phyloP scores from a whole-genome alignment of 2,888 invertebrate genomes.

The Dioctria linearis region DNA sequence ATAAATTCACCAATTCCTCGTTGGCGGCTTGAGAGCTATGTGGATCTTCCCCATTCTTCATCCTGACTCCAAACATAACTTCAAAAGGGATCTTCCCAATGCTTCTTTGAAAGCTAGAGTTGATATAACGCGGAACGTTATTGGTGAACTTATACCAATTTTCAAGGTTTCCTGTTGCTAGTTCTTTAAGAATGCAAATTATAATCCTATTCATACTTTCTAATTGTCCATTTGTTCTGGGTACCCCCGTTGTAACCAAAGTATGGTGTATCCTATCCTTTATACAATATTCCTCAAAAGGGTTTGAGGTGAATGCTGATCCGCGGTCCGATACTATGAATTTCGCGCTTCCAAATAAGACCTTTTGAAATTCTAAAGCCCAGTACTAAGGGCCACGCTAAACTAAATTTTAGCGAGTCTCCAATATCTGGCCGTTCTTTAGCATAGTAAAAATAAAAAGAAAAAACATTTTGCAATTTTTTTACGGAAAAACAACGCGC shows the following conservation, averaged over 20 bases:
- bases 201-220: conserved; percentile 31
- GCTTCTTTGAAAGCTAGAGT: not conserved
- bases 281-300: conserved; percentile 53
- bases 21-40: not conserved
- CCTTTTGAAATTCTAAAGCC: not conserved
- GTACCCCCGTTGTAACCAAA: conserved; percentile 40
- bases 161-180: no score
- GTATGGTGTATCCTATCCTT: conserved; percentile 37
- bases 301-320: conserved; percentile 56
- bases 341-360: not conserved
- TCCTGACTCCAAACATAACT: conserved; percentile 3
- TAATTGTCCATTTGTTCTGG: conserved; percentile 56
- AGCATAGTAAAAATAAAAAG: no score
- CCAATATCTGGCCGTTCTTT: no score
- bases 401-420: no score
- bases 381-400: no score
- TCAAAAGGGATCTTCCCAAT: conserved; percentile 6
- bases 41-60: conserved; percentile 6
- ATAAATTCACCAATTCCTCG: not conserved
- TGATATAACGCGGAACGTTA: not conserved
- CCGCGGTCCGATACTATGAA: conserved; percentile 57
- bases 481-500: no score
- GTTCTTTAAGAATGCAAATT: no score
- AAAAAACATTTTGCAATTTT: no score
- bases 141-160: no score